Conservation (phyloP, 2,888 invertebrate genomes). For the Napeogenes sylphis region DNA sequence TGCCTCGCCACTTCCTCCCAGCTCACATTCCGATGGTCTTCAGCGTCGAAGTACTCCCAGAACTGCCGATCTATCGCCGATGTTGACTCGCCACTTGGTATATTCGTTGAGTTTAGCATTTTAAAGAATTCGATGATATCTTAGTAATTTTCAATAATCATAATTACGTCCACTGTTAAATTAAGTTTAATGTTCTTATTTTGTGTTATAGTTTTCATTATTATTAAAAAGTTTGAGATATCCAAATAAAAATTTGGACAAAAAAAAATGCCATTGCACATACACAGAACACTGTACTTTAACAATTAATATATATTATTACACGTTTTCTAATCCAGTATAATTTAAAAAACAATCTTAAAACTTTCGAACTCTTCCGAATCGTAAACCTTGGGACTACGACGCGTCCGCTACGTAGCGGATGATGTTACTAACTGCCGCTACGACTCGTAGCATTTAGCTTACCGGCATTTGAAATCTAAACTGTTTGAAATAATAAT, state of each 20-base stretch:
- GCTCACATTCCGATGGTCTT: slow-evolving; percentile 24
- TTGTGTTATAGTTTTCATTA: too few relatives aligned
- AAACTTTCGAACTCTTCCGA: not conserved
- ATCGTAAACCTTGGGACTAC: not conserved
- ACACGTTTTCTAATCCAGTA: too few relatives aligned
- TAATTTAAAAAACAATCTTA: too few relatives aligned
- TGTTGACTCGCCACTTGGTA: slow-evolving; percentile 8
- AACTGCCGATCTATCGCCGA: slow-evolving; percentile 47
- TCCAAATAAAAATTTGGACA: too few relatives aligned
- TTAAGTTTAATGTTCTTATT: too few relatives aligned
- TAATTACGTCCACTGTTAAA: too few relatives aligned
- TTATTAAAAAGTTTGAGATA: too few relatives aligned
- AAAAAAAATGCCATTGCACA: too few relatives aligned
- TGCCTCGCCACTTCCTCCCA: slow-evolving; percentile 41
- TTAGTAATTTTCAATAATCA: not conserved
- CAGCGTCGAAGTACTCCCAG: slow-evolving; percentile 61
- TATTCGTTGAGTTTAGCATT: not conserved
- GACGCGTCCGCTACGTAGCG: not conserved
- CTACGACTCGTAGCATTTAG: not conserved
- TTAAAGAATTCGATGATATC: not conserved
- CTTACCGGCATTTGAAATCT: not conserved
- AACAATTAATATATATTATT: too few relatives aligned
- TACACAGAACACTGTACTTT: too few relatives aligned
- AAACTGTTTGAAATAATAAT: too few relatives aligned
- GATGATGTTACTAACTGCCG: not conserved